Evolutionary conservation across 1,140 invertebrate genomes (phyloP), one percentile per base, ranked within the genome.

Genomic region (Pomacea maculata): DNA sequence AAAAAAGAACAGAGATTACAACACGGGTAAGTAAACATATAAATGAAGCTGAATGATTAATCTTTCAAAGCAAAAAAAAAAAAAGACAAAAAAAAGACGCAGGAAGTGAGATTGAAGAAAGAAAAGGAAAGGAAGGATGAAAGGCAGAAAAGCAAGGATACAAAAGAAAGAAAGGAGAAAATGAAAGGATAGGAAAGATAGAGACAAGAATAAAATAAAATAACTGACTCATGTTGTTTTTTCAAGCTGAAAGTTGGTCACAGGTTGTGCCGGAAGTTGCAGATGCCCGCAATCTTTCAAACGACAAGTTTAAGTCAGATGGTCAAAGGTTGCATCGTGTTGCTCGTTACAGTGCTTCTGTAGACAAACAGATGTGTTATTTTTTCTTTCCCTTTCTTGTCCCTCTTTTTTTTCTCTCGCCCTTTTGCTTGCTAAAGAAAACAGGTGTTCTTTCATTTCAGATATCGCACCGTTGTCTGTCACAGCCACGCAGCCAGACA

Each of bases 391-490:
- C 4, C 68, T 21, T 25, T 67, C 65, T 67, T 25, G 17, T 25
- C 34, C 11, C 7, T 2, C 0, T 21, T 21, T 21, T 11, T 70
- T 45, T 70, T 45, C 9, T 45, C 11, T 1, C 1, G 7, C 34
- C 68, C 34, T 19, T 21, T 1, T 70, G 14, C 34, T 21, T 21
- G 10, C 21, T 45, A 12, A 12, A 29, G n/a, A 12, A 45, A 29
- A 45, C 34, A 45, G n/a, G 68, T 70, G 68, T 70, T 34, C n/a
- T n/a, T 75, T 34, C 52, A 15, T 21, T 34, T 54, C 4, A 45
- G 55, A 45, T 34, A n/a, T 12, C 21, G 55, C n/a, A 12, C 7
- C 10, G 21, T 63, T 83, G 79, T 76, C 74, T 71, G 15, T 80
- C 83, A 14, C 21, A 61, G 57, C 15, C 3, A 17, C 9, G 57